Percentiles rank a stretch among this genome's conserved stretches.
These are phyloP conservation scores for Camptogramma bilineatum DNA, from an alignment of 2,888 invertebrate genomes.

Conservation along the genomic window DNA sequence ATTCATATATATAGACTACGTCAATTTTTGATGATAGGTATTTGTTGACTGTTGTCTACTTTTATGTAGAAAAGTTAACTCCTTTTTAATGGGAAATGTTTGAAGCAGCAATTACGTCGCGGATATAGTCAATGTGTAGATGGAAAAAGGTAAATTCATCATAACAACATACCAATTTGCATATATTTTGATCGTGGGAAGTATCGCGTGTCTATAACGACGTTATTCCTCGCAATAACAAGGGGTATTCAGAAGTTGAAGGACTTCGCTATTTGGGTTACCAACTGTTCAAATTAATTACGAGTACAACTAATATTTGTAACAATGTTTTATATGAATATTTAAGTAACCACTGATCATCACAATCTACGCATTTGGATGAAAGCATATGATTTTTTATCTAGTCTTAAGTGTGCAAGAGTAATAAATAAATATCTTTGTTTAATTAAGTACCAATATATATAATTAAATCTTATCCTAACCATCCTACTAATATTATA, in stretches of 20 bases:
- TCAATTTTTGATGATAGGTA: neutral
- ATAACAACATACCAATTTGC: slow-evolving; percentile 28
- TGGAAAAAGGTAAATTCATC: neutral
- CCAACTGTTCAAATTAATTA: slow-evolving; percentile 31
- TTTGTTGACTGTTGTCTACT: neutral
- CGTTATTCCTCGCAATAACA: slow-evolving; percentile 32
- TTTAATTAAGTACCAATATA: too few relatives aligned
- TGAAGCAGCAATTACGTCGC: neutral
- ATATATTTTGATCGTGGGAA: slow-evolving; percentile 27
- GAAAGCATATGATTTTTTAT: neutral
- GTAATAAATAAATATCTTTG: too few relatives aligned
- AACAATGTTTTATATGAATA: slow-evolving; percentile 19
- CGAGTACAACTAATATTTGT: slow-evolving; percentile 28
- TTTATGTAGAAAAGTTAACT: neutral
- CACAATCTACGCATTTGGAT: slow-evolving; percentile 1
- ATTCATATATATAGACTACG: neutral
- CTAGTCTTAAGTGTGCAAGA: too few relatives aligned
- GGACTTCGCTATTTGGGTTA: slow-evolving; percentile 35
- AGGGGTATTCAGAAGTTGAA: slow-evolving; percentile 35
- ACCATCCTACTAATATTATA: too few relatives aligned
- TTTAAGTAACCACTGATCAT: neutral
- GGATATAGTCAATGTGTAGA: neutral
- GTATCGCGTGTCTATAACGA: slow-evolving; percentile 36
- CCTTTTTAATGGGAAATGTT: neutral
- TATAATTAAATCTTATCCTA: too few relatives aligned